Evolutionary conservation across 2,113 vertebrate species (phyloP).

Genomic region (Spizaetus ornatus): DNA sequence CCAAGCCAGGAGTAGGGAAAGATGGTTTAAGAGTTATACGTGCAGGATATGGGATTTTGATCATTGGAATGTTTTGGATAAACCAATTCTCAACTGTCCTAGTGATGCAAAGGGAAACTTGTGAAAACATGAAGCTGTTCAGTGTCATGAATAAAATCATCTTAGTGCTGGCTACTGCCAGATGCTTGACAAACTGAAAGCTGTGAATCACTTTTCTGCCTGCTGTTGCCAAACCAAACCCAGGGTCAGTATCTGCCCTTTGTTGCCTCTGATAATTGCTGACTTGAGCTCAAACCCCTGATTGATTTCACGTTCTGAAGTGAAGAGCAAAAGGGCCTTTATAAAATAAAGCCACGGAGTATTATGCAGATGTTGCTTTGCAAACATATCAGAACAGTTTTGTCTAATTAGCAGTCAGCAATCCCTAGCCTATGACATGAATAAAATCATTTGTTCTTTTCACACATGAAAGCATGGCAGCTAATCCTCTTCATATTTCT

Average conservation of each 20-base stretch:
- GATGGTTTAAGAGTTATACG: not conserved
- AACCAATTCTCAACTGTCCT: not conserved
- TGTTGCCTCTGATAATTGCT: slow-evolving; percentile 48
- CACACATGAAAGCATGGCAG: slow-evolving; percentile 31
- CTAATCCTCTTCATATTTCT: slow-evolving; percentile 45
- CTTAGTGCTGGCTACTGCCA: not conserved
- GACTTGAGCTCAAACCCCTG: slow-evolving; percentile 39
- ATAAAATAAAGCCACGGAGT: slow-evolving; percentile 38
- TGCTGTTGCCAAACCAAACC: not conserved
- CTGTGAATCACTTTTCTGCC: not conserved
- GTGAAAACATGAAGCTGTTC: not conserved
- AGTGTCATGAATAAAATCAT: not conserved
- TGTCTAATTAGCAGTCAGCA: slow-evolving; percentile 45
- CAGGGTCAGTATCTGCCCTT: slow-evolving; percentile 6
- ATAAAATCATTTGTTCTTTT: slow-evolving; percentile 50
- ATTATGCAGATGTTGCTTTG: slow-evolving; percentile 49
- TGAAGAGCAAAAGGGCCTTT: slow-evolving; percentile 33
- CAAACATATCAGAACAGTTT: slow-evolving; percentile 27
- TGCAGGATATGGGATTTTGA: not conserved
- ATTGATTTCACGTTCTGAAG: slow-evolving; percentile 43
- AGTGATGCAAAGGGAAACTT: not conserved
- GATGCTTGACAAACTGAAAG: not conserved
- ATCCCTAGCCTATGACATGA: slow-evolving; percentile 21
- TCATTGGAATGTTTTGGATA: not conserved
- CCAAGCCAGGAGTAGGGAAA: not conserved